Evolutionary conservation across 2,797 vertebrate species (phyloP), one percentile per base, ranked within the genome.

Genomic region (Cirrhinus mrigala): DNA sequence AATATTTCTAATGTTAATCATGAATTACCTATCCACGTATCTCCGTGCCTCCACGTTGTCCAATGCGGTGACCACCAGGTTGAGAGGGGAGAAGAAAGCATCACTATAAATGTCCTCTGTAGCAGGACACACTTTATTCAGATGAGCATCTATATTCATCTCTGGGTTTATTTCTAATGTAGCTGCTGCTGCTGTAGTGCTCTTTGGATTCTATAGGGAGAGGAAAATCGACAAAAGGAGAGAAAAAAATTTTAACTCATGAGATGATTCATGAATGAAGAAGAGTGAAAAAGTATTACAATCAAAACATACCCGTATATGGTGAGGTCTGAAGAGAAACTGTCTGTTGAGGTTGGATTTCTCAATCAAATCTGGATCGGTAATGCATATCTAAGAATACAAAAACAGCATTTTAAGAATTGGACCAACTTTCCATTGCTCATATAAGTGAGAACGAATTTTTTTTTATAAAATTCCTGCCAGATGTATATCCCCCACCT

Each of bases 261-360:
- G 12, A 81, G 15, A 56, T 58, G 69, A 68, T 44, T 18, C 16
- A 70, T 16, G 27, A 54, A 29, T 29, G 68, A 33, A 78, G 3
- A 33, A 69, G 44, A 33, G 24, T 15, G 20, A 68, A 2, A 48
- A 16, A 33, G 11, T 0, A 48, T 22, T 3, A 29, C 24, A 56
- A 14, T 9, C 71, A 9, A 1, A 16, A 18, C 16, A 10, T 90
- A 99, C 98, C 97, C 98, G 98, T 94, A 99, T 99, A 88, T 99
- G 98, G 90, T 96, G 96, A 83, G 98, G 97, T 93, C 98, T 96
- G 92, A 99, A 99, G 68, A 99, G 97, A 93, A 99, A 99, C 92
- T 99, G 98, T 24, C 98, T 95, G 91, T 99, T 99, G 87, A 99
- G 95, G 92, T 99, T 99, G 48, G 98, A 99, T 93, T 99, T 99